Base-by-base conservation (phyloP, 2,797 vertebrate genomes). In the Triplophysa bombifrons region DNA sequence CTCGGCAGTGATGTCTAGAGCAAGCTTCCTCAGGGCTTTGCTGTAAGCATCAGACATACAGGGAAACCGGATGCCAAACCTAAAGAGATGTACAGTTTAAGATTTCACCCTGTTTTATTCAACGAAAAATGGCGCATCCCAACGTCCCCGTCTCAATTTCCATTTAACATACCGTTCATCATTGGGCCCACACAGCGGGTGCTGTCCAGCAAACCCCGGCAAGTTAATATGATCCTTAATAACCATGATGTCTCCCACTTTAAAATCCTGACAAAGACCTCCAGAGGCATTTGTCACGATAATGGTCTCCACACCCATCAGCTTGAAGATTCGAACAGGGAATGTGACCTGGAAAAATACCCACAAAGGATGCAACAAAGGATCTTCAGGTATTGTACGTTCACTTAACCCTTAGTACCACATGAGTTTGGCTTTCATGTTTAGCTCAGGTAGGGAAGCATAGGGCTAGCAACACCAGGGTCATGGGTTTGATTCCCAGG, bases 211-310 rank as follows among this genome's bases (percentile, higher is more conserved):
- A 13, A 93, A 92, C 1, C 92, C 93, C 0, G 92, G 91, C 76
- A 93, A 85, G 87, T 92, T 93, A 86, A 93, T 90, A 80, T 93
- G 92, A 83, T 92, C 92, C 81, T 93, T 93, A 81, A 93, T 91
- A 82, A 93, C 80, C 92, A 93, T 92, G 80, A 93, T 92, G 85
- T 92, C 92, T 9, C 93, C 93, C 0, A 92, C 90, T 78, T 92
- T 92, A 58, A 91, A 94, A 85, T 92, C 92, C 0, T 89, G 90
- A 82, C 90, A 91, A 69, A 94, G 87, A 41, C 90, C 91, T 53
- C 92, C 93, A 0, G 91, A 91, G 30, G 92, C 93, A 14, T 93
- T 93, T 0, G 90, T 93, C 76, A 92, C 91, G 4, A 93, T 78
- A 14, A 93, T 77, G 1, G 87, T 87, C 81, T 91, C 89, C 48